A percentile compares a stretch with the other conserved stretches of the same genome.
Evolutionary conservation across 92 coral and sea anemone genomes (phyloP).

Genomic region (Heliopora coerulea): DNA sequence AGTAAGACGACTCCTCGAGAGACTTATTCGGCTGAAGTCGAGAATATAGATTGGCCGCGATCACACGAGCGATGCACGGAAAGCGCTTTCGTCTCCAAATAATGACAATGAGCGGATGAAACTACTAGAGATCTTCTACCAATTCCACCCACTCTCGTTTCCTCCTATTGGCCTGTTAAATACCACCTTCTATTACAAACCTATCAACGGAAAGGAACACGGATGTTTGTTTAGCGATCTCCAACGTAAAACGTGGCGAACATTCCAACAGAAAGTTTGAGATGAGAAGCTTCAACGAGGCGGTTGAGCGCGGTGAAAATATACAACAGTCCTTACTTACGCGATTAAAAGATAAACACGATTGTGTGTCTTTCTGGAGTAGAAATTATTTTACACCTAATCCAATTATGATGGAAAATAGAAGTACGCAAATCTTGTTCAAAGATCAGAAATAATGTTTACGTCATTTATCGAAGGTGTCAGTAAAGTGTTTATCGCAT

Average conservation of each 20-base stretch:
- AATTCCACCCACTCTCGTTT: neutral
- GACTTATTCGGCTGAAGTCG: constrained; percentile 2
- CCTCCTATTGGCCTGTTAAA: constrained; percentile 25
- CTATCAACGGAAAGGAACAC: constrained; percentile 39
- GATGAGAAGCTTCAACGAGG: too few species aligned
- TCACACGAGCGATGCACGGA: too few species aligned
- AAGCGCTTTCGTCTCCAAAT: neutral
- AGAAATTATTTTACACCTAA: constrained; percentile 11
- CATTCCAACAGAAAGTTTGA: neutral
- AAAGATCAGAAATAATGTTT: neutral
- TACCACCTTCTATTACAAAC: constrained; percentile 31
- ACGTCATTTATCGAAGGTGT: neutral
- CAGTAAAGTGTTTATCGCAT: neutral
- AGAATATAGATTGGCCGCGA: neutral
- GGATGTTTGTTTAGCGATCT: constrained; percentile 24
- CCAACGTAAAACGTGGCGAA: neutral
- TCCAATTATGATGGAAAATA: constrained; percentile 13
- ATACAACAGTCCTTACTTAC: neutral
- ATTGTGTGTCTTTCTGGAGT: neutral
- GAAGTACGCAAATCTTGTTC: neutral
- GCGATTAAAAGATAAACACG: constrained; percentile 14
- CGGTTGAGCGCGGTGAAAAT: neutral
- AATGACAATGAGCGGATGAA: neutral
- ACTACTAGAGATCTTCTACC: neutral
- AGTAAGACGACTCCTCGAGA: neutral